Evolutionary conservation across 2,888 invertebrate species (phyloP).

Genomic region (Hirtodrosophila cameraria): DNA sequence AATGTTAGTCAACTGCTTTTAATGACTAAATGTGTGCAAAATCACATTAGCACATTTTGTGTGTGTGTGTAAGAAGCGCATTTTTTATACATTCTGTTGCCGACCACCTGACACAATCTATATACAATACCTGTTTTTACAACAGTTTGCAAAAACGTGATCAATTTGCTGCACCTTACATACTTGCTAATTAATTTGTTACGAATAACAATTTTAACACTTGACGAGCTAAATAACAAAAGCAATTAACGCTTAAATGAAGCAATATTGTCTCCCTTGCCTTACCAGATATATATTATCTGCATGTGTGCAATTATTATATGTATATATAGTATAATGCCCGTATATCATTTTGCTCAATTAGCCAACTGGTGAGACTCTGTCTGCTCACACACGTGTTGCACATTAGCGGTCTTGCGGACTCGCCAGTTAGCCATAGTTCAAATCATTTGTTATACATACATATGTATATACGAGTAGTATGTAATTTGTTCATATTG

Average conservation of each 20-base stretch:
- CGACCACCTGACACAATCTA: neutral
- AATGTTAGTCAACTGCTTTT: too few species aligned
- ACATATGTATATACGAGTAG: neutral
- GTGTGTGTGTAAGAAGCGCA: neutral
- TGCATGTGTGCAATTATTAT: constrained; percentile 7
- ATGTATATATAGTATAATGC: neutral
- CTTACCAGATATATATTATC: constrained; percentile 8
- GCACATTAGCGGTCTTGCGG: constrained; percentile 49
- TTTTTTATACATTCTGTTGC: too few species aligned
- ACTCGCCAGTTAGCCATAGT: constrained; percentile 2
- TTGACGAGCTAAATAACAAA: constrained; percentile 27
- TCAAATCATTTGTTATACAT: constrained; percentile 6
- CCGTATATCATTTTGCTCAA: constrained; percentile 28
- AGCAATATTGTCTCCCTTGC: constrained; percentile 42
- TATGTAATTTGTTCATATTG: too few species aligned
- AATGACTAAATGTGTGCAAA: neutral
- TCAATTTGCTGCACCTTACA: constrained; percentile 39
- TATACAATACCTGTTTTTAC: neutral
- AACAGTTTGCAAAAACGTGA: constrained; percentile 37
- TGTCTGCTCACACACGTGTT: constrained; percentile 61
- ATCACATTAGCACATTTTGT: neutral
- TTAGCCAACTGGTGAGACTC: constrained; percentile 27
- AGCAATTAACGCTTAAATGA: constrained; percentile 34
- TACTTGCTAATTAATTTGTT: constrained; percentile 62
- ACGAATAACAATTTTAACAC: constrained; percentile 56